Base-by-base conservation (phyloP, 2,797 vertebrate genomes). In the Lateolabrax maculatus region DNA sequence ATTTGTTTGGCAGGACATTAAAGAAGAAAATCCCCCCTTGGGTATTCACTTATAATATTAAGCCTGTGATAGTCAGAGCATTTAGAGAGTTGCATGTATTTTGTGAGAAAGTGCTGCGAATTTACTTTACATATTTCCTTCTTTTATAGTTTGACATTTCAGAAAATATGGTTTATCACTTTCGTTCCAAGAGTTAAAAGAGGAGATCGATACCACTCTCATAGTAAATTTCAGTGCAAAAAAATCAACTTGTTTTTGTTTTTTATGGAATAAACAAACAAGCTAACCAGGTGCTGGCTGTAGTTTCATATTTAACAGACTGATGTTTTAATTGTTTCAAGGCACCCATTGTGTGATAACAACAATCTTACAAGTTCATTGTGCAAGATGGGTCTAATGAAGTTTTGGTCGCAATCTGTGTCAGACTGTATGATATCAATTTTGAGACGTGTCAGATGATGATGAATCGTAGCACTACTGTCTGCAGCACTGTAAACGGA, bases 1-100 rank as follows among this genome's bases (percentile, higher is more conserved):
- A 86, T 84, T 69, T 86, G 75, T 78, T 89, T 90, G 84, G 84
- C 84, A 9, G 67, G 77, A 84, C 77, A 87, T 87, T 75, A 86
- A 87, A 90, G 84, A 48, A 71, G 75, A 62, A 81, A 87, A 72
- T n/a, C 39, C 39, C 68, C 73, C 43, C 27, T 36, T 0, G 51
- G 80, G 71, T 77, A 68, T 78, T 84, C 67, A 73, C 77, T 79
- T 71, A 56, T 56, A 69, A 49, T 44, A 61, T 39, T 76, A 87
- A 71, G 72, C 39, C 65, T 77, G 10, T 65, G 71, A 86, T 89
- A 78, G 71, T 71, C 53, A 60, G 19, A 3, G 21, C 25, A 21
- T 80, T 83, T 55, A 67, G 58, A 56, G 77, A 84, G 64, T 77
- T 76, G 34, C 2, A 11, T 31, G 31, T 15, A 53, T 49, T 84